These are phyloP conservation scores for Castor canadensis DNA, from an alignment of 2,113 vertebrate species.

Conservation along the genomic window DNA sequence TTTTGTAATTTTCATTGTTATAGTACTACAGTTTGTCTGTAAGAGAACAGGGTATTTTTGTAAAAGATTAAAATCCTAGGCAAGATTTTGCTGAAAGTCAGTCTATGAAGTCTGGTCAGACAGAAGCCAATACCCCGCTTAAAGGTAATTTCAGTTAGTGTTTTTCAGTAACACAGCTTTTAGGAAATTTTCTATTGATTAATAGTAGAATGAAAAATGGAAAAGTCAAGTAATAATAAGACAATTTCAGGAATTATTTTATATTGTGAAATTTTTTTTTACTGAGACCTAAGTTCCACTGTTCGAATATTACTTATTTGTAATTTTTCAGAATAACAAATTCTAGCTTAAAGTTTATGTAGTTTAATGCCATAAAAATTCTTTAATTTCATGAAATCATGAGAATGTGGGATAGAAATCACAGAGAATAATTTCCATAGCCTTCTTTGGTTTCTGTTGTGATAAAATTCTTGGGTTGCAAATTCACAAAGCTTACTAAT, in stretches of 20 bases:
- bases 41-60: background rate
- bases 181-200: background rate
- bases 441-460: no score
- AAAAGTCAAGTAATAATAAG: background rate
- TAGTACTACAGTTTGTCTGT: background rate
- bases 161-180: background rate
- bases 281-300: background rate
- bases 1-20: background rate
- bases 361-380: background rate
- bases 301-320: background rate
- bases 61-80: background rate
- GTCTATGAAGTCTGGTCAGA: background rate
- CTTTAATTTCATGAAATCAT: background rate
- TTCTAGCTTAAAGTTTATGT: background rate
- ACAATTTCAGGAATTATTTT: background rate
- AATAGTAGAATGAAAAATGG: background rate
- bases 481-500: background rate
- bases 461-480: background rate
- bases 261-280: background rate
- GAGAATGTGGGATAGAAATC: background rate
- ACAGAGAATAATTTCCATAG: background rate
- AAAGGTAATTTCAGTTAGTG: background rate
- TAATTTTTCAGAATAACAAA: background rate
- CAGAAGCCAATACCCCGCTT: background rate
- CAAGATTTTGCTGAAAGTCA: background rate